A percentile compares a stretch with the other conserved stretches of the same genome.
Conservation (phyloP, 2,888 invertebrate genomes). For the Scaptomyza polygonia region DNA sequence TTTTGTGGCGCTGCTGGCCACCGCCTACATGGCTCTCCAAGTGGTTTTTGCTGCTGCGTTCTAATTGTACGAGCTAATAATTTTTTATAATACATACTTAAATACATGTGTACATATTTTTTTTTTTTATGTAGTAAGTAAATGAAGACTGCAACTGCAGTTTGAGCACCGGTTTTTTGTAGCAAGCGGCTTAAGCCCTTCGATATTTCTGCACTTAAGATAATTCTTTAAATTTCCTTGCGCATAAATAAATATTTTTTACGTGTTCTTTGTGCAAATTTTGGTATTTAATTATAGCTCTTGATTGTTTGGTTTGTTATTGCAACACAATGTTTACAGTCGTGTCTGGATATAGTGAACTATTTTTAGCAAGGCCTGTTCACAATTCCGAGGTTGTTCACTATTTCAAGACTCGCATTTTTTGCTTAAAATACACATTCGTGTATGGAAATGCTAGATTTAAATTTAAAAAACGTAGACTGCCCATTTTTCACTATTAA, state of each 20-base stretch:
- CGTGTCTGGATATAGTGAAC: too few relatives aligned
- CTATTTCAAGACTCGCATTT: too few relatives aligned
- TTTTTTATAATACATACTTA: background rate
- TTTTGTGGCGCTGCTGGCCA: constrained; percentile 83
- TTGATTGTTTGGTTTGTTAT: too few relatives aligned
- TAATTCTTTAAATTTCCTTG: constrained; percentile 1
- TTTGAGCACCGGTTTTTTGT: background rate
- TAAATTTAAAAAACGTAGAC: too few relatives aligned
- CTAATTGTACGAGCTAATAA: constrained; percentile 23
- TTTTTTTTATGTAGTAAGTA: background rate
- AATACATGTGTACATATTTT: constrained; percentile 1
- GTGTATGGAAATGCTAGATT: too few relatives aligned
- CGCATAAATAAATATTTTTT: constrained; percentile 23
- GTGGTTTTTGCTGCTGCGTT: constrained; percentile 72
- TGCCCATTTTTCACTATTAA: too few relatives aligned
- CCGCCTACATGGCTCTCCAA: constrained; percentile 85
- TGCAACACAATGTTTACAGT: too few relatives aligned
- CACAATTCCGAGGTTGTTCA: too few relatives aligned
- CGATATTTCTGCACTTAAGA: constrained; percentile 1
- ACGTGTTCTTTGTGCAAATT: background rate
- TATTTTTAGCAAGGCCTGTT: too few relatives aligned
- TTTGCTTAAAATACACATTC: too few relatives aligned
- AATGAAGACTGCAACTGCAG: constrained; percentile 1
- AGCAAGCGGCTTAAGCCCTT: background rate
- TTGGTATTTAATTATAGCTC: too few relatives aligned